phyloP scores from a whole-genome alignment of 2,113 vertebrate species.

The Cariama cristata region DNA sequence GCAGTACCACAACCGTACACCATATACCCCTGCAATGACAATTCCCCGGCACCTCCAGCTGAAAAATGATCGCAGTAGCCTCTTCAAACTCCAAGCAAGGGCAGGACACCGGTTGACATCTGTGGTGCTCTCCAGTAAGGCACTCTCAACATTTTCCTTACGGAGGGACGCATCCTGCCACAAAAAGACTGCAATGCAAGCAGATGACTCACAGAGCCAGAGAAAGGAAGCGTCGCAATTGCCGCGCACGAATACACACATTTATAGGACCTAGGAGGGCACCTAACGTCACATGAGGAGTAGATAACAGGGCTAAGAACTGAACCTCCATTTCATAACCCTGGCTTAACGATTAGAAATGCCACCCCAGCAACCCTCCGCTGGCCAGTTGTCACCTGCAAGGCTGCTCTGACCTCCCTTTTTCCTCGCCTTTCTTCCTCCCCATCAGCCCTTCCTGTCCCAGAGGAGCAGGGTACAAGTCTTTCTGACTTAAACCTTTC shows the following conservation, averaged over 20 bases:
- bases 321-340: neutral
- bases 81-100: neutral
- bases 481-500: neutral
- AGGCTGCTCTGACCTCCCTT: neutral
- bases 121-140: neutral
- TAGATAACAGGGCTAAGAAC: neutral
- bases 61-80: fast-evolving
- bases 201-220: conserved; percentile 34
- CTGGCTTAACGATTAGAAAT: neutral
- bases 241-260: neutral
- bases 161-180: neutral
- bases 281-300: neutral
- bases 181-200: conserved; percentile 12
- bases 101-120: neutral
- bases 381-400: neutral
- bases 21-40: fast-evolving
- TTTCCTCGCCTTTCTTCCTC: neutral
- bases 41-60: neutral
- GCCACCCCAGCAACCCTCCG: neutral
- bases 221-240: neutral
- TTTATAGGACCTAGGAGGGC: conserved; percentile 7
- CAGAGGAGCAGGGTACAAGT: neutral
- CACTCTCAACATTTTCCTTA: neutral
- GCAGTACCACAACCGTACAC: neutral
- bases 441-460: neutral